A percentile compares a stretch with the other conserved stretches of the same genome.
phyloP scores from a whole-genome alignment of 30 jellyfish, hydroid and myxozoan species.

The Cassiopea xamachana region DNA sequence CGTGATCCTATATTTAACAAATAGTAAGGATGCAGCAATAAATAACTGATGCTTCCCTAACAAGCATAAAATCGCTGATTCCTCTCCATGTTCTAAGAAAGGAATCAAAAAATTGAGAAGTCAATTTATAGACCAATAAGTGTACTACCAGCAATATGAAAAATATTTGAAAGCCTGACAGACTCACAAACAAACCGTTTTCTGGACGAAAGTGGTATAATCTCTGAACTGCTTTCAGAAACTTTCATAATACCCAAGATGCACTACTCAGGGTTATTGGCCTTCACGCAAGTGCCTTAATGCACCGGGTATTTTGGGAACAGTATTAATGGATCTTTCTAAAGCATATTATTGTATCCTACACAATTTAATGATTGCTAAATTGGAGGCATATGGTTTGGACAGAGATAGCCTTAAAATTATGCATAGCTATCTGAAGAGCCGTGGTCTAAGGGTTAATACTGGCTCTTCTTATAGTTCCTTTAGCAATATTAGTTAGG shows the following conservation, averaged over 20 bases:
- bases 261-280: not conserved
- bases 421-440: not conserved
- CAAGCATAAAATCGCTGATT: not conserved
- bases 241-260: not conserved
- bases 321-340: not conserved
- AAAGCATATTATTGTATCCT: not conserved
- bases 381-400: not conserved
- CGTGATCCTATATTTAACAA: too few species aligned
- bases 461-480: not conserved
- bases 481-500: not conserved
- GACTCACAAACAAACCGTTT: not conserved
- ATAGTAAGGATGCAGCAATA: too few species aligned
- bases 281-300: not conserved
- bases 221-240: not conserved
- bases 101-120: not conserved
- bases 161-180: not conserved
- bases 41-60: not conserved
- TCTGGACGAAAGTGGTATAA: not conserved
- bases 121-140: not conserved
- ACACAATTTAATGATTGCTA: not conserved
- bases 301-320: not conserved
- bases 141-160: not conserved
- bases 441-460: not conserved
- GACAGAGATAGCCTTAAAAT: not conserved
- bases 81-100: not conserved